phyloP scores from a whole-genome alignment of 2,113 vertebrate genomes.

The Microtus oregoni region DNA sequence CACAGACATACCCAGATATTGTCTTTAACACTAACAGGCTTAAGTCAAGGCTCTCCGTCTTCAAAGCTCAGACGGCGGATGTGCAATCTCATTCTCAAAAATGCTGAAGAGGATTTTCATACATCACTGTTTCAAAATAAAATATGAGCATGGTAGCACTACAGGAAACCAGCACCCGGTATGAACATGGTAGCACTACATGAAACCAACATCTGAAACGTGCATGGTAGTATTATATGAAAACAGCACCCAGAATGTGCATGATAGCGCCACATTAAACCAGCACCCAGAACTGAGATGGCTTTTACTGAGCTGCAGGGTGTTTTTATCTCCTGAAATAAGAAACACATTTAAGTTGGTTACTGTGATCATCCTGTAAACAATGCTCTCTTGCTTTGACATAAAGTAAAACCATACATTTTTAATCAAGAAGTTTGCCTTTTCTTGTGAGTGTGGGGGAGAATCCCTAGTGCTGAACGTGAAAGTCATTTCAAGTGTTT shows the following conservation, averaged over 20 bases:
- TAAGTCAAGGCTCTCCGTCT: conserved; percentile 66
- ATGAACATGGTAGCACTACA: conserved; percentile 53
- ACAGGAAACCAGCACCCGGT: conserved; percentile 58
- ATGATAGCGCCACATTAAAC: background rate
- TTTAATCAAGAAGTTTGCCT: conserved; percentile 84
- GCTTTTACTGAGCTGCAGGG: conserved; percentile 75
- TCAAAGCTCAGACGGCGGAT: conserved; percentile 50
- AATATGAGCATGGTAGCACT: conserved; percentile 73
- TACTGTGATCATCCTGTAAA: conserved; percentile 84
- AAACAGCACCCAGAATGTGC: conserved; percentile 34
- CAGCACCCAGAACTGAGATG: conserved; percentile 66
- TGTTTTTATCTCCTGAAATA: conserved; percentile 83
- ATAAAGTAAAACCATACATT: conserved; percentile 82
- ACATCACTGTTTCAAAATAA: conserved; percentile 80
- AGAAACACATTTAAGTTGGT: conserved; percentile 84
- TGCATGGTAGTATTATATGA: conserved; percentile 73
- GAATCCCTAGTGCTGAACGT: conserved; percentile 45
- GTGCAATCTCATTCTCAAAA: conserved; percentile 79
- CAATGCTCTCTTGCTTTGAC: conserved; percentile 82
- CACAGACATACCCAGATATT: conserved; percentile 34
- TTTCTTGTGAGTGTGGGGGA: conserved; percentile 67
- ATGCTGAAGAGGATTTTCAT: conserved; percentile 74
- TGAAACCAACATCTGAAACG: conserved; percentile 57
- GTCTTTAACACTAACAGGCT: conserved; percentile 52
- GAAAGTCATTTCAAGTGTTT: conserved; percentile 71